Evolutionary conservation across 2,113 vertebrate species (phyloP), one percentile per base, ranked within the genome.

Genomic region (Psilopsiagon aurifrons): DNA sequence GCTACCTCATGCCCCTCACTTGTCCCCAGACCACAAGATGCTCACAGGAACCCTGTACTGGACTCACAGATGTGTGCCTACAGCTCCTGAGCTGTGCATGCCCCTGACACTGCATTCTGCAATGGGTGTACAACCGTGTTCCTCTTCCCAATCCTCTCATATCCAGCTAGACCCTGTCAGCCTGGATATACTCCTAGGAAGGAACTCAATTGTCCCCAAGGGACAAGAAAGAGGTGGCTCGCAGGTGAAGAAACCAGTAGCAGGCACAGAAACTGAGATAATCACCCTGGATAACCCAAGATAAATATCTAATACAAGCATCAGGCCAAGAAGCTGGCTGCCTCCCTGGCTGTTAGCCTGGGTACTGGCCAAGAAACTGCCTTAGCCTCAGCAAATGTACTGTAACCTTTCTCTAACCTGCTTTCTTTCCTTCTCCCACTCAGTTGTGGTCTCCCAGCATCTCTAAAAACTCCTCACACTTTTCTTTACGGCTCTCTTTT

Each of bases 221-320:
- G 37, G 57, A 88, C 25, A 76, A 51, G 54, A 76, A 68, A 79
- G 52, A 94, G 60, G 71, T 73, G 78, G 11, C 55, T 87, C 75
- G 33, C 52, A 83, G 39, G 11, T 86, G 28, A 83, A 71, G 57
- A 83, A 93, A 82, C 10, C 44, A 86, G 88, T 73, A 86, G 66
- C 27, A 78, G 69, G 25, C 81, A 83, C 13, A 81, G 60, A 94
- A 66, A 46, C 24, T 49, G 67, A 88, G 86, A 52, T 43, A 86
- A 92, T 46, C 2, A 81, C 51, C 33, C 39, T 35, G 91, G 86
- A 90, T 73, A 95, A 85, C 64, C 70, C 62, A 76, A 82, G 70
- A 87, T 27, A 87, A 96, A 94, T 92, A 95, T 28, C 29, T 44
- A 83, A 83, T 59, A 66, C 16, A 68, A 97, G 43, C 60, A 87